These are phyloP conservation scores for Gadopsis bispinosus DNA, from an alignment of 2,797 vertebrate species.

Conservation along the genomic window DNA sequence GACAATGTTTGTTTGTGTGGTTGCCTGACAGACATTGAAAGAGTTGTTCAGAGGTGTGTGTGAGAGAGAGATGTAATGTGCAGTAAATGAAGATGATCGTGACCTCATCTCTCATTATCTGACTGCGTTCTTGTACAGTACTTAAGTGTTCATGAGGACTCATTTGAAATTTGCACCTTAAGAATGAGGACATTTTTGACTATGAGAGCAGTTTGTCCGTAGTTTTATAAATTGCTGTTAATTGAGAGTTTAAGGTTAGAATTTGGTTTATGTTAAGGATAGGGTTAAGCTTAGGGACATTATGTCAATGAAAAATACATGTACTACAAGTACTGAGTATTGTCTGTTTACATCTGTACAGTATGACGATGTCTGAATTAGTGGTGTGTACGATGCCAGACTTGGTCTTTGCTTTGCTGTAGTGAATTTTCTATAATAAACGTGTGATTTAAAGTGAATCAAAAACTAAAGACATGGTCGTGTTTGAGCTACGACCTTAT, in stretches of 20 bases:
- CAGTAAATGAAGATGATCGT: neutral
- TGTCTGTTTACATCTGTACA: neutral
- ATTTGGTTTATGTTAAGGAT: neutral
- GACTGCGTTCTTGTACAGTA: neutral
- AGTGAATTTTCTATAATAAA: neutral
- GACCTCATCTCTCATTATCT: neutral
- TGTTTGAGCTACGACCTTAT: slow-evolving; percentile 5
- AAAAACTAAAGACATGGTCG: neutral
- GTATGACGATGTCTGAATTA: neutral
- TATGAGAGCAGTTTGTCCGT: neutral
- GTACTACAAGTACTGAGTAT: neutral
- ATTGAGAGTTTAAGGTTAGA: no score
- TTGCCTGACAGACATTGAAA: neutral
- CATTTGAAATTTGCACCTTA: neutral
- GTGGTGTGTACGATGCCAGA: neutral
- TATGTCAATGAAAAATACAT: no score
- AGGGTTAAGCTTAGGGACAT: neutral
- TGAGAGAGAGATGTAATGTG: neutral
- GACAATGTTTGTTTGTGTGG: neutral
- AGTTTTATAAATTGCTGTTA: no score
- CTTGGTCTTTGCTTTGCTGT: neutral
- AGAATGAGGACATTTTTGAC: neutral
- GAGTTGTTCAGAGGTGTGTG: neutral
- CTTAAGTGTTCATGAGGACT: neutral
- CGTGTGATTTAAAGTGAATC: neutral